phyloP scores from a whole-genome alignment of 2,888 invertebrate species.

The Eledona agricola region DNA sequence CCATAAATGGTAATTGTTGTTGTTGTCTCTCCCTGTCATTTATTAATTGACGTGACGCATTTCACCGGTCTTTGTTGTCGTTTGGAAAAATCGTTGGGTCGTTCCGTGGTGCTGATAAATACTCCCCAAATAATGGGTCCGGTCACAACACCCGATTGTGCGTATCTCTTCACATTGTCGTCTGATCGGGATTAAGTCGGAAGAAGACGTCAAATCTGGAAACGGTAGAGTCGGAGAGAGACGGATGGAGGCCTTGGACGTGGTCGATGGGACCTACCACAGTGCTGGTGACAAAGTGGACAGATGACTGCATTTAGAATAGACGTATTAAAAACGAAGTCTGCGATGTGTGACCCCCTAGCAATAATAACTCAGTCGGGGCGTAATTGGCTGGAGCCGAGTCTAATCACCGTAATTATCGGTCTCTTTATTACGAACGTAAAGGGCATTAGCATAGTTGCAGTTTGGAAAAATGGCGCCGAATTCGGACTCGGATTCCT shows the following conservation, averaged over 20 bases:
- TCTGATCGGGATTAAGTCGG: constrained; percentile 46
- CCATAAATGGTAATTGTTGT: too few relatives aligned
- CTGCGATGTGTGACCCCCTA: constrained; percentile 46
- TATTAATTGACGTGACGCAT: too few relatives aligned
- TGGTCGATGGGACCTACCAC: constrained; percentile 58
- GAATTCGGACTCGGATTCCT: constrained; percentile 1
- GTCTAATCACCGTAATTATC: constrained; percentile 25
- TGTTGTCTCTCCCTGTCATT: too few relatives aligned
- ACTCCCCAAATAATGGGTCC: constrained; percentile 56
- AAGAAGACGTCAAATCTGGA: constrained; percentile 34
- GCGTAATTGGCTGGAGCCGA: constrained; percentile 27
- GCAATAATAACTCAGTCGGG: constrained; percentile 16
- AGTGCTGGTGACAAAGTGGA: constrained; percentile 62
- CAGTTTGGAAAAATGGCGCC: constrained; percentile 1
- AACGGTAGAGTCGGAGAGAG: constrained; percentile 39
- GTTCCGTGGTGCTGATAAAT: constrained; percentile 57
- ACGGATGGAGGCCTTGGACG: constrained; percentile 46
- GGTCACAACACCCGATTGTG: constrained; percentile 59
- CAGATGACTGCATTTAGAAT: constrained; percentile 59
- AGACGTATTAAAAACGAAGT: constrained; percentile 48
- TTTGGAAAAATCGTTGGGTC: constrained; percentile 49
- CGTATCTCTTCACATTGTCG: constrained; percentile 40
- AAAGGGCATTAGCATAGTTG: constrained; percentile 7
- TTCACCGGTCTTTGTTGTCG: constrained; percentile 41
- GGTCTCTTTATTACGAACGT: constrained; percentile 15